Base-by-base conservation (phyloP, 2,113 vertebrate genomes). In the Ptilonorhynchus violaceus region DNA sequence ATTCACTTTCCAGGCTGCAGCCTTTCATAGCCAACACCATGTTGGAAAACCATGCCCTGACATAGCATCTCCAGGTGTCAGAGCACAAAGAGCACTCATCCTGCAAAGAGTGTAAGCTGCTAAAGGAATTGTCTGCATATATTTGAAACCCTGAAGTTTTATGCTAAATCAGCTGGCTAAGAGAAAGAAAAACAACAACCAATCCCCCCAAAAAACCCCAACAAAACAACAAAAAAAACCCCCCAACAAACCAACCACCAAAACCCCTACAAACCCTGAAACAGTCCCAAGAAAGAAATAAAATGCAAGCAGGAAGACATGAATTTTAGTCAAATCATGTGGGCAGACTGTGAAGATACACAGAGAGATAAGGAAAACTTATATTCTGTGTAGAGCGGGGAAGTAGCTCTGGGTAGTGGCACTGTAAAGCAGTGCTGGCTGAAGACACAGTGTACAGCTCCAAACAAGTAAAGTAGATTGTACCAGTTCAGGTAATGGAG, bases 21-120 rank as follows among this genome's bases (percentile, higher is more conserved):
- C 28, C 28, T 56, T 76, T 64, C 17, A 33, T 1, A 6, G 50
- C 2, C 0, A 44, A 19, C 3, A 27, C 15, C 15, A 12, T 15
- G 10, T 5, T 75, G 24, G 15, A 82, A 92, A 82, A 27, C 37
- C 23, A 41, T 16, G 23, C 5, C 22, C 31, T 35, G 27, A 74
- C 46, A 62, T 9, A 58, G 14, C 66, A 70, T 16, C 37, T 58
- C 60, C 75, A 37, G 13, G 31, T 39, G 39, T 47, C 19, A 4
- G 35, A 92, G 42, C 33, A n/a, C 30, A 46, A 49, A 52, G 37
- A 87, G 30, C 9, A 62, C 16, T 39, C 16, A 25, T 6, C 8
- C n/a, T 62, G 22, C 22, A n/a, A 33, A 15, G 31, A 56, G 19
- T 0, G 0, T 21, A 52, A 0, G 0, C 20, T 50, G 33, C 33